Conservation (phyloP, 2,888 invertebrate species). For the Rhabditoides inermis region DNA sequence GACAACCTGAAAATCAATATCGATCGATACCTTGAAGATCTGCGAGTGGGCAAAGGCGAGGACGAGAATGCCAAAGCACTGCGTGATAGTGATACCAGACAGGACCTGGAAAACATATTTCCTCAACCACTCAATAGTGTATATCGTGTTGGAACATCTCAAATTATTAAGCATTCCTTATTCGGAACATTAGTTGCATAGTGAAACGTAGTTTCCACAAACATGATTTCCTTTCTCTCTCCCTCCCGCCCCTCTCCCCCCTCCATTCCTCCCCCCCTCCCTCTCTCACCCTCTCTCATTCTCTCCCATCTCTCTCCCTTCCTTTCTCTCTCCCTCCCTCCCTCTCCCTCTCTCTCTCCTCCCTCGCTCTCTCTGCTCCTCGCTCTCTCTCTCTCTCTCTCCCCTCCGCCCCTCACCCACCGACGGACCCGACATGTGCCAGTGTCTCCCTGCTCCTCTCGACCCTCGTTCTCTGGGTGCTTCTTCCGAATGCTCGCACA, state of each 20-base stretch:
- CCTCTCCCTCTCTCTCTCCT: not conserved
- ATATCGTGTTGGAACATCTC: not conserved
- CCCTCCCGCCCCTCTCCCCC: too few relatives aligned
- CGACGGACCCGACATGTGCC: slow-evolving; percentile 80
- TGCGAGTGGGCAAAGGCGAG: slow-evolving; percentile 93
- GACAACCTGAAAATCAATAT: not conserved
- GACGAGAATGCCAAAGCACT: slow-evolving; percentile 76
- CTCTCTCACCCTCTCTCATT: not conserved
- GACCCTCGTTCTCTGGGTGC: slow-evolving; percentile 59
- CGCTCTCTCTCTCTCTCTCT: not conserved
- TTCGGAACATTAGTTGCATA: too few relatives aligned
- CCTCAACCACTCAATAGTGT: not conserved
- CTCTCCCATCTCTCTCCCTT: not conserved
- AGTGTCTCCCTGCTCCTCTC: slow-evolving; percentile 74
- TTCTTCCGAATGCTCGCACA: slow-evolving; percentile 56
- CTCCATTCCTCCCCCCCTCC: too few relatives aligned
- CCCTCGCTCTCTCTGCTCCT: not conserved
- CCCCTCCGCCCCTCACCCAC: slow-evolving; percentile 58
- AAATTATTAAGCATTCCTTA: too few relatives aligned
- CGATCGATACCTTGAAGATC: slow-evolving; percentile 77
- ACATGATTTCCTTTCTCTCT: too few relatives aligned
- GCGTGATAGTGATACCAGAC: slow-evolving; percentile 92
- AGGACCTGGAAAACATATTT: slow-evolving; percentile 65
- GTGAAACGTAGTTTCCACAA: too few relatives aligned
- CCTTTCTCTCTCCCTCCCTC: not conserved